phyloP scores from a whole-genome alignment of 2,888 invertebrate genomes.

The Sicus ferrugineus region DNA sequence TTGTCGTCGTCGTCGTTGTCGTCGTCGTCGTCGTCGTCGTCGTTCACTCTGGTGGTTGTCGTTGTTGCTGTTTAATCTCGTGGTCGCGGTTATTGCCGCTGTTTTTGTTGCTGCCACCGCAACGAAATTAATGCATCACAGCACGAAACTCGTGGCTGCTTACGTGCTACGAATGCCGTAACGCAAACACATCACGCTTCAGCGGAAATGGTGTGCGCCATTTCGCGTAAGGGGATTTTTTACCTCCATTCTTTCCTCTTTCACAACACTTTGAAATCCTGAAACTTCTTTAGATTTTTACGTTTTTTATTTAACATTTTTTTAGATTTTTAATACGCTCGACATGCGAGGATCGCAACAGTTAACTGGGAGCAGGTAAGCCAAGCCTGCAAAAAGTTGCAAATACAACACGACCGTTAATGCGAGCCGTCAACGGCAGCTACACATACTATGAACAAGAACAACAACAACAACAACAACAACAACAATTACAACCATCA shows the following conservation, averaged over 20 bases:
- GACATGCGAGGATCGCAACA: neutral
- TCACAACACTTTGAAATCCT: neutral
- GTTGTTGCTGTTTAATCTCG: too few relatives aligned
- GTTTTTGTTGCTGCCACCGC: neutral
- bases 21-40: neutral
- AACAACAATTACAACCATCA: conserved; percentile 22
- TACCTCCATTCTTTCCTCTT: neutral
- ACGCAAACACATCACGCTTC: neutral
- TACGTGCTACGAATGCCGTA: conserved; percentile 7
- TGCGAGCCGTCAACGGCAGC: too few relatives aligned
- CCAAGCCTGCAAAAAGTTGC: too few relatives aligned
- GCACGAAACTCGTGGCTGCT: neutral
- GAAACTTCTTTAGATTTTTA: neutral
- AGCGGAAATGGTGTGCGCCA: neutral
- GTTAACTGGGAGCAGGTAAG: neutral
- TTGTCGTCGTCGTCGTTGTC: neutral
- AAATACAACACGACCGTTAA: too few relatives aligned
- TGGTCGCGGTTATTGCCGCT: too few relatives aligned
- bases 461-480: conserved; percentile 3
- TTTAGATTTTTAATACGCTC: neutral
- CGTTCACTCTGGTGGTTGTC: too few relatives aligned
- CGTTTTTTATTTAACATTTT: neutral
- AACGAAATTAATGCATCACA: conserved; percentile 1
- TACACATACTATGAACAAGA: too few relatives aligned
- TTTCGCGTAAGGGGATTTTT: neutral